Base-by-base conservation (phyloP, 1,140 invertebrate species). In the Callitettix versicolor region DNA sequence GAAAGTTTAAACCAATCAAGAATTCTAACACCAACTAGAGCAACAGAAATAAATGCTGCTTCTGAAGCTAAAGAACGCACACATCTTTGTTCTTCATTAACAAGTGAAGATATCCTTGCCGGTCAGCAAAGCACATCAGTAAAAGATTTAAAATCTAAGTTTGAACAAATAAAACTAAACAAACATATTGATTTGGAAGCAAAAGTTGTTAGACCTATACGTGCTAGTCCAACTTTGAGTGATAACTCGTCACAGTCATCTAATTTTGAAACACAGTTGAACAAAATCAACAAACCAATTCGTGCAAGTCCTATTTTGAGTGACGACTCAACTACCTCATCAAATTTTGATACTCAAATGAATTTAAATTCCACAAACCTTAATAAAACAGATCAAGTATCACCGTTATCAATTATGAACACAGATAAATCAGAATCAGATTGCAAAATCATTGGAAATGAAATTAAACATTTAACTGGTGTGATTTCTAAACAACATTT, bases 71-170 rank as follows among this genome's bases (percentile, higher is more conserved):
- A 46, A 44, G 44, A 55, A 14, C n/a, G 53, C 6, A 33, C 20
- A 30, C 26, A 11, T 33, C 40, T 15, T 48, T 11, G 14, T 48
- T 15, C 14, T 21, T 15, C 51, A 41, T n/a, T 18, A 30, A 30
- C 18, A 12, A n/a, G 26, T 22, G 24, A 38, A 20, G n/a, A 21
- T 9, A 21, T 38, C 20, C 21, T 21, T 24, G 43, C 41, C 30
- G 26, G 22, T 15, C 56, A 64, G 11, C 55, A 57, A 2, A 49
- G 38, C 15, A 55, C 60, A 21, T 53, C 58, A 17, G 88, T 89
- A 0, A 82, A 79, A 69, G 86, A 90, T 67, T 79, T 92, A 64
- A 85, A 88, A 2, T 85, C 86, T 1, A 81, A 81, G 65, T 92
- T 92, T 69, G 88, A 93, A 71, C 81, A 78, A 64, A 80, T 73